Evolutionary conservation across 1,140 invertebrate genomes (phyloP), one percentile per base, ranked within the genome.

Genomic region (Plutomurus gul): DNA sequence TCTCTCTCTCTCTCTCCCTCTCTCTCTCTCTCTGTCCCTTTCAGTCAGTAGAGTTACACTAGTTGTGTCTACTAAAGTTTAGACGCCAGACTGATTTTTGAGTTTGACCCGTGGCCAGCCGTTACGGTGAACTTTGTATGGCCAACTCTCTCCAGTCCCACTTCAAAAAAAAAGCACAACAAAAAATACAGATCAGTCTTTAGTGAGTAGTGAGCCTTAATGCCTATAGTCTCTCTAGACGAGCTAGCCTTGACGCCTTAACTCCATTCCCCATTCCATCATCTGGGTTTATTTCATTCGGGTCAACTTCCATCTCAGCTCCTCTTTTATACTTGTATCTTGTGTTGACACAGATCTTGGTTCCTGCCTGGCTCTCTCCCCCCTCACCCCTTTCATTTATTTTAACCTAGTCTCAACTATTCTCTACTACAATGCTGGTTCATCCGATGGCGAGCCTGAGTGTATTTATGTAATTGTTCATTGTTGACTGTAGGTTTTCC

Each of bases 401-500:
- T 43, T 43, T 10, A 7, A 43, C 11, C 7, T 43, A 43, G 39
- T 13, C 39, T 43, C n/a, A n/a, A 43, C 39, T 43, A n/a, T 43
- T 43, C 39, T 43, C 39, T 43, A 43, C 39, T 13, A 43, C n/a
- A 13, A n/a, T 10, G 11, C n/a, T 1, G 49, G 25, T 20, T 56
- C 18, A 16, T 20, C 16, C 22, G 49, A 56, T 3, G 49, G 1
- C 18, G 18, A 10, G 11, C 11, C 6, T 11, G 25, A 43, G 16
- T 72, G 70, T 72, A 22, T 30, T 72, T 39, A 22, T 65, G 20
- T 5, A 18, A 27, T 22, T 72, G n/a, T 43, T 72, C 6, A n/a
- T 51, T 46, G 73, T 49, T 47, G 25, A 18, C 73, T 49, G 47
- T 91, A 95, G 94, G 94, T 91, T 96, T 96, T 88, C 94, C 94